These are phyloP conservation scores for Xiphias gladius DNA, from an alignment of 2,113 vertebrate genomes.

Conservation along the genomic window DNA sequence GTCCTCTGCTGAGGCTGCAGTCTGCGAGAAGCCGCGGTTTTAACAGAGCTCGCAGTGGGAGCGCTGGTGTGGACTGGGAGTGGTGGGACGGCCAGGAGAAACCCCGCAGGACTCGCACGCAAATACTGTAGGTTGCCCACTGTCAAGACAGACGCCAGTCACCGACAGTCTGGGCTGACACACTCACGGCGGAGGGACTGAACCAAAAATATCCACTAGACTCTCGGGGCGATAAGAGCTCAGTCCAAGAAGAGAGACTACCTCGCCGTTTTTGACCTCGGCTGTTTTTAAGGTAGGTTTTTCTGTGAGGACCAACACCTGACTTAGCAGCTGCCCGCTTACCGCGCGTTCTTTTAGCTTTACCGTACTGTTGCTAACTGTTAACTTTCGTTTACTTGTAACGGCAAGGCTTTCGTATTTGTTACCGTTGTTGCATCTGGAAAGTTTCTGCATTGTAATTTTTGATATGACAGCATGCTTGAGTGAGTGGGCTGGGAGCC, in stretches of 20 bases:
- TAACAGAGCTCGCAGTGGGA: constrained; percentile 21
- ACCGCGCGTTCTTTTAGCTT: neutral
- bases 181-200: neutral
- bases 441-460: constrained; percentile 11
- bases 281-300: constrained; percentile 53
- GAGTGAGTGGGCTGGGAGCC: constrained; percentile 35
- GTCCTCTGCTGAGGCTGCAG: neutral
- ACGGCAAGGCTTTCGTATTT: neutral
- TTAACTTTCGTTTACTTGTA: neutral
- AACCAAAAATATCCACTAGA: no score
- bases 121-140: neutral
- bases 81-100: constrained; percentile 59
- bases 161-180: neutral
- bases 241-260: neutral
- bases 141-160: constrained; percentile 19
- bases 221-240: neutral
- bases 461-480: constrained; percentile 27
- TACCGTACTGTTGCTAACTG: neutral
- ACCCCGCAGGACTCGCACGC: constrained; percentile 23
- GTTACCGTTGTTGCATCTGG: neutral
- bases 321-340: neutral
- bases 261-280: neutral
- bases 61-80: constrained; percentile 30
- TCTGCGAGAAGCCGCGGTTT: neutral
- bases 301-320: neutral